These are phyloP conservation scores for Chloebia gouldiae DNA, from an alignment of 2,113 vertebrate genomes.

Conservation along the genomic window DNA sequence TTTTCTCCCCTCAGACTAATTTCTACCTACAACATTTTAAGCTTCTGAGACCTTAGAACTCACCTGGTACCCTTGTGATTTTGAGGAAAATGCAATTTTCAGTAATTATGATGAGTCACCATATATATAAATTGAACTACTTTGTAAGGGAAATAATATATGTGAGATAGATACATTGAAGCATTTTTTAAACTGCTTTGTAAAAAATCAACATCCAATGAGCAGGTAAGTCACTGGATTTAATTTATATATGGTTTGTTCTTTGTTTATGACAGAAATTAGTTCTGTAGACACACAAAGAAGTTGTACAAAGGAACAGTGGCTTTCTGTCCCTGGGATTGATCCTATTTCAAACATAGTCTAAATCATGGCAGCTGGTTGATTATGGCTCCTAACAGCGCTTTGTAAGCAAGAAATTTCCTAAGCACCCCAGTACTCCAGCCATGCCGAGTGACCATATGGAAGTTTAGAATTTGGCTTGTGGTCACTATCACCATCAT, in stretches of 20 bases:
- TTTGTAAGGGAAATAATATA: background rate
- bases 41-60: background rate
- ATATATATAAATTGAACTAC: background rate
- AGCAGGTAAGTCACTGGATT: background rate
- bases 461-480: constrained; percentile 2
- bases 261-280: background rate
- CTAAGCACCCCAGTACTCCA: background rate
- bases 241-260: background rate
- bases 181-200: background rate
- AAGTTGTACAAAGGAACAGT: background rate
- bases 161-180: background rate
- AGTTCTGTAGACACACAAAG: background rate
- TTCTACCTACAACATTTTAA: background rate
- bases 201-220: background rate
- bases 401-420: constrained; percentile 10
- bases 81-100: background rate
- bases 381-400: background rate
- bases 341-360: background rate
- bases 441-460: background rate
- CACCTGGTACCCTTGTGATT: background rate
- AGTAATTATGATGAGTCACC: background rate
- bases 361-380: background rate
- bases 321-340: background rate
- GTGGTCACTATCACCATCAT: background rate
- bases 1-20: background rate